Conservation (phyloP, 2,113 vertebrate genomes). For the Lampris megalopsis region DNA sequence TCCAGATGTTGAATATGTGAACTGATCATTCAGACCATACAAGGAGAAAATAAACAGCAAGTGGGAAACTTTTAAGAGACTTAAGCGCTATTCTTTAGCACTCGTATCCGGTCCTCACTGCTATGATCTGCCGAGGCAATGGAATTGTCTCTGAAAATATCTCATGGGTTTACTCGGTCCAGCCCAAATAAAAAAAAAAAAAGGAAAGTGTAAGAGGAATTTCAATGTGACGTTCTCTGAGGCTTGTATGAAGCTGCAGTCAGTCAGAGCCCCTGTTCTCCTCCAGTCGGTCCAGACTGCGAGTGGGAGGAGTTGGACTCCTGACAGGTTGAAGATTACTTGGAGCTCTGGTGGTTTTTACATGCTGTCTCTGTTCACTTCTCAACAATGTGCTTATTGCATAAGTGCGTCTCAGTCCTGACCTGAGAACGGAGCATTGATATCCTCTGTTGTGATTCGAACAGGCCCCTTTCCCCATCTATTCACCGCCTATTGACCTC, state of each 20-base stretch:
- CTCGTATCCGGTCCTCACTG: too few species aligned
- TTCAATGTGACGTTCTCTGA: neutral
- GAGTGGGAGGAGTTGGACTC: slow-evolving; percentile 61
- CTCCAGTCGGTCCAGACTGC: slow-evolving; percentile 54
- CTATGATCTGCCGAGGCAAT: too few species aligned
- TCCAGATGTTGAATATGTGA: neutral
- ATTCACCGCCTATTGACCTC: neutral
- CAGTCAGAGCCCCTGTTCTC: slow-evolving; percentile 31
- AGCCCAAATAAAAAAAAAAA: neutral
- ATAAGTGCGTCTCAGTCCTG: neutral
- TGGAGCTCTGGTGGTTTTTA: slow-evolving; percentile 5
- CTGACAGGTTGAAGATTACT: slow-evolving; percentile 30
- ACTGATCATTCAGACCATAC: neutral
- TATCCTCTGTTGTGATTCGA: neutral
- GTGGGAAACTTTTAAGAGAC: neutral
- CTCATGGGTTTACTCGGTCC: too few species aligned
- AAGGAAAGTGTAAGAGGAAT: too few species aligned
- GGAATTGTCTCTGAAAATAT: too few species aligned
- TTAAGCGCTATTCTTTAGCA: neutral
- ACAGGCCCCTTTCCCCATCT: neutral
- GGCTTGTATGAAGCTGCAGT: slow-evolving; percentile 1
- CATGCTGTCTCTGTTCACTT: neutral
- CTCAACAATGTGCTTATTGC: slow-evolving; percentile 2
- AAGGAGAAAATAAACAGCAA: too few species aligned
- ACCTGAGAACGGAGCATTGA: neutral